Conservation (phyloP, 2,797 vertebrate species). For the Halcyon leucocephala region DNA sequence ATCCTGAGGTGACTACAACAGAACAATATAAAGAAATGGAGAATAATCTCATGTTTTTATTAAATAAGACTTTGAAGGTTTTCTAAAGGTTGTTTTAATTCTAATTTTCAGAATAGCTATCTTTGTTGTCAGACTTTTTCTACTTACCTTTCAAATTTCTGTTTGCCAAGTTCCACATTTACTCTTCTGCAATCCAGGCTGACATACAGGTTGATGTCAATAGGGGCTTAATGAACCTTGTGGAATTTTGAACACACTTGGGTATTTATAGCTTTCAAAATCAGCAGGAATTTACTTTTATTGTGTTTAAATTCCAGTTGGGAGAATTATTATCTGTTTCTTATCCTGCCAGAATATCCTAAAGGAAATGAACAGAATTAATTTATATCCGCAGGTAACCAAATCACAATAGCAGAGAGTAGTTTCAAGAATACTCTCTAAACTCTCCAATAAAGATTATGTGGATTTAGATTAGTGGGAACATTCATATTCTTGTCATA, state of each 20-base stretch:
- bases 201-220: background rate
- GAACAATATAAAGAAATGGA: background rate
- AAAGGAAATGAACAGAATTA: background rate
- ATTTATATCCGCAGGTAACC: background rate
- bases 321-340: background rate
- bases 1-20: background rate
- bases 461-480: background rate
- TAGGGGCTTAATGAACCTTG: background rate
- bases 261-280: background rate
- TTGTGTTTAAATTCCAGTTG: background rate
- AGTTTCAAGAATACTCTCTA: background rate
- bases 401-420: background rate
- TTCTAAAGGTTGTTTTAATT: background rate
- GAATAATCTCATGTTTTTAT: background rate
- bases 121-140: background rate
- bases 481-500: background rate
- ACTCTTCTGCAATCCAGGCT: background rate
- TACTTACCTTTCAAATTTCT: background rate
- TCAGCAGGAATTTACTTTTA: background rate
- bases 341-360: background rate
- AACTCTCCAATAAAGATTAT: background rate
- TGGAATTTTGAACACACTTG: background rate
- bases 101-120: background rate
- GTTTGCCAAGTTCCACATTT: background rate
- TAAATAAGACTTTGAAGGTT: background rate